phyloP scores from a whole-genome alignment of 1,140 invertebrate genomes.

The Drosophila bifasciata region DNA sequence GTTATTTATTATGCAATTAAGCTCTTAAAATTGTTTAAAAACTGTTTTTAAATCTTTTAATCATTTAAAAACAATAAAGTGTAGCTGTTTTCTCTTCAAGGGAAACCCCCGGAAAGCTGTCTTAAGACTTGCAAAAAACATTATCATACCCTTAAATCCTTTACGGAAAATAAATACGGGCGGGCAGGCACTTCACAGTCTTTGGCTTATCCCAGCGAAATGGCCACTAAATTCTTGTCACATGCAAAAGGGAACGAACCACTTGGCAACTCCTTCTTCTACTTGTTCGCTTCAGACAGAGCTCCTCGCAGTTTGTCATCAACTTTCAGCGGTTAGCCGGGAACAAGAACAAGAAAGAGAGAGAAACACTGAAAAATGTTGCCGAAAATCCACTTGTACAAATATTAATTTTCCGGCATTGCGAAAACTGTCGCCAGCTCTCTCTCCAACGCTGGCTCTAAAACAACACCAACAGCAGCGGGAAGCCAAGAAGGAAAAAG shows the following conservation, averaged over 20 bases:
- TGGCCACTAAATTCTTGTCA: conserved; percentile 50
- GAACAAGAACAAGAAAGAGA: conserved; percentile 11
- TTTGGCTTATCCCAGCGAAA: background rate
- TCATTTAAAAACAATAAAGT: too few species aligned
- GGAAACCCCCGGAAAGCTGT: too few species aligned
- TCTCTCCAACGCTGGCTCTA: conserved; percentile 3
- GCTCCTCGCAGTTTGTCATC: conserved; percentile 46
- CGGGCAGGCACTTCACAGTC: conserved; percentile 13
- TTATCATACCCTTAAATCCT: background rate
- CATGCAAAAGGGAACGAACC: conserved; percentile 40
- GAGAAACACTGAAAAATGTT: conserved; percentile 32
- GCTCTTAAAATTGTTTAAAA: too few species aligned
- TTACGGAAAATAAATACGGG: conserved; percentile 9
- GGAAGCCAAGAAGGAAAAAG: conserved; percentile 1
- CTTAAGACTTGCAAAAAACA: too few species aligned
- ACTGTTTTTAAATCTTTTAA: too few species aligned
- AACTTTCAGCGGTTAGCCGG: conserved; percentile 47
- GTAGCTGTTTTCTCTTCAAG: too few species aligned
- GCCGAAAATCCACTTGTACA: conserved; percentile 56
- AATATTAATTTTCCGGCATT: conserved; percentile 63
- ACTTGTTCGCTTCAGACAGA: conserved; percentile 6
- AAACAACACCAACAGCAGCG: conserved; percentile 5
- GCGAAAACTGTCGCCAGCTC: conserved; percentile 53
- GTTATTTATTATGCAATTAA: too few species aligned
- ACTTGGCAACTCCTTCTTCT: background rate